A percentile compares a stretch with the other conserved stretches of the same genome.
phyloP scores from a whole-genome alignment of 2,888 invertebrate genomes.

The Dryadula phaetusa region DNA sequence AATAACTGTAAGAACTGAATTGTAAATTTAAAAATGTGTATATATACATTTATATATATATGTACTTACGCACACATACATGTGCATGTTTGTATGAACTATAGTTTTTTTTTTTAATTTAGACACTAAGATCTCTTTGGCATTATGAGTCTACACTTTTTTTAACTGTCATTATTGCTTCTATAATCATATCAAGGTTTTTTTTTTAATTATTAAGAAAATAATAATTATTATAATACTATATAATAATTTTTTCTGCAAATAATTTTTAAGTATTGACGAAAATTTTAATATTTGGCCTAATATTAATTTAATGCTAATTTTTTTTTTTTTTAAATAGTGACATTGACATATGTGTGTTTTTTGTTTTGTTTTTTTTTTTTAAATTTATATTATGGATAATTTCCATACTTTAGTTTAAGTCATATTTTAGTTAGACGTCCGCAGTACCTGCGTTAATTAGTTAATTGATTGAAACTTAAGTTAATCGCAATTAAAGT shows the following conservation, averaged over 20 bases:
- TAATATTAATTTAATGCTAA: neutral
- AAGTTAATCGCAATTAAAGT: no score
- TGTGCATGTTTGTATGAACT: neutral
- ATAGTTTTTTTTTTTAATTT: neutral
- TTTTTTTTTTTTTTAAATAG: constrained; percentile 12
- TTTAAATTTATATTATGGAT: no score
- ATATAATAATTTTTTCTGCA: no score
- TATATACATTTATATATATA: neutral
- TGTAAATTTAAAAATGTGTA: constrained; percentile 3
- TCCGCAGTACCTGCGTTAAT: constrained; percentile 33
- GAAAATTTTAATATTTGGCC: constrained; percentile 7
- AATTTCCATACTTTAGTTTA: neutral
- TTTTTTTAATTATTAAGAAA: neutral
- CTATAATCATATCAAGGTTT: no score
- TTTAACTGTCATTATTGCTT: neutral
- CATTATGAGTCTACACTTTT: neutral
- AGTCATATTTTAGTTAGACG: constrained; percentile 7
- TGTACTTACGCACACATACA: constrained; percentile 12
- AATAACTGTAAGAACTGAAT: neutral
- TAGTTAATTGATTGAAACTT: constrained; percentile 12
- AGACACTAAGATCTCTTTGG: constrained; percentile 7
- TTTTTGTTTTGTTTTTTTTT: no score
- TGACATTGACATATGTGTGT: neutral
- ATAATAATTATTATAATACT: neutral
- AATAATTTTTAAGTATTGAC: neutral